Evolutionary conservation across 2,888 invertebrate genomes (phyloP).

Genomic region (Clepsis dumicolana): DNA sequence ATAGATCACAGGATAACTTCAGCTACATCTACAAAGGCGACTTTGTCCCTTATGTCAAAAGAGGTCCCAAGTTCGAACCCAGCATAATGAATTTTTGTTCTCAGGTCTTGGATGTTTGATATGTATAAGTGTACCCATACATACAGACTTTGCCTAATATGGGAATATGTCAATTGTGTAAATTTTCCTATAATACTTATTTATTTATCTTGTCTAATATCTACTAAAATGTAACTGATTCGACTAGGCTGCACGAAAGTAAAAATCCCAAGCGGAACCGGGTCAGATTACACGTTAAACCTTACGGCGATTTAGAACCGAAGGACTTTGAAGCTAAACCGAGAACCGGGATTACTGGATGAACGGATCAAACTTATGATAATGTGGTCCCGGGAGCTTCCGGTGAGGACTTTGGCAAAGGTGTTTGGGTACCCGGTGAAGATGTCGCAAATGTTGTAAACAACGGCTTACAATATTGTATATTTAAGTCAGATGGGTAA

Average conservation of each 20-base stretch:
- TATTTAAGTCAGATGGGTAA: neutral
- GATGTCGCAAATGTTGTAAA: constrained; percentile 9
- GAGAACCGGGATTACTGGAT: constrained; percentile 52
- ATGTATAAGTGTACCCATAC: too few relatives aligned
- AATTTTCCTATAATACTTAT: too few relatives aligned
- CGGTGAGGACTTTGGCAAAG: constrained; percentile 3
- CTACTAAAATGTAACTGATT: too few relatives aligned
- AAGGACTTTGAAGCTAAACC: neutral
- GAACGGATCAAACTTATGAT: constrained; percentile 78
- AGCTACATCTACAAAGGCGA: too few relatives aligned
- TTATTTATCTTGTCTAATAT: too few relatives aligned
- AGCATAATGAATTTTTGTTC: too few relatives aligned
- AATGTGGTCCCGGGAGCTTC: constrained; percentile 65
- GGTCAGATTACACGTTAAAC: constrained; percentile 26
- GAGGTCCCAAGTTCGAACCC: too few relatives aligned
- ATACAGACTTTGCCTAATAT: too few relatives aligned
- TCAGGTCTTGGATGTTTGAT: too few relatives aligned
- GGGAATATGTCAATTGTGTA: too few relatives aligned
- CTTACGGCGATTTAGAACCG: constrained; percentile 31
- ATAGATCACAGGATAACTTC: too few relatives aligned
- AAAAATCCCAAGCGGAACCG: neutral
- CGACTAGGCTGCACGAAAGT: neutral
- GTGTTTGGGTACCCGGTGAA: constrained; percentile 16
- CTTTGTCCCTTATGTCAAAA: too few relatives aligned
- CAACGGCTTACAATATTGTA: constrained; percentile 1